These are phyloP conservation scores for Anastrepha ludens DNA, from an alignment of 1,140 invertebrate genomes.

Conservation along the genomic window DNA sequence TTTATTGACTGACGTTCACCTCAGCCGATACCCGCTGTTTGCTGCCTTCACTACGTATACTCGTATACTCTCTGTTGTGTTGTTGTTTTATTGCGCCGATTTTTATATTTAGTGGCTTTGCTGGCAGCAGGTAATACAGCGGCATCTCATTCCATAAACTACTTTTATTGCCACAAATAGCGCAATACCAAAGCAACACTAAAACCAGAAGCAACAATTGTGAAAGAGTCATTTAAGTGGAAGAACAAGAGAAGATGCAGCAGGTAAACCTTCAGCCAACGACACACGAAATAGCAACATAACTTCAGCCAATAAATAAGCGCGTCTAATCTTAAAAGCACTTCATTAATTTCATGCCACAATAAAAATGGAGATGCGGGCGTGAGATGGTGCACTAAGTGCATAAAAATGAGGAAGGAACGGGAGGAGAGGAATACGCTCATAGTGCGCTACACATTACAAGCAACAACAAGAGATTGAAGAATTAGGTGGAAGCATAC, in stretches of 20 bases:
- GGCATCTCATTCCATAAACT: constrained; percentile 37
- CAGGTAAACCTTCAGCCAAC: neutral
- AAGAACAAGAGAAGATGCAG: constrained; percentile 3
- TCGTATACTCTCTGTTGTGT: neutral
- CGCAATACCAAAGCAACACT: neutral
- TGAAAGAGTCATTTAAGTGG: constrained; percentile 21
- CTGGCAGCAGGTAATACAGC: constrained; percentile 27
- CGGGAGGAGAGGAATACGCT: neutral
- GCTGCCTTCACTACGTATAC: neutral
- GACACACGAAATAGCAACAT: constrained; percentile 21
- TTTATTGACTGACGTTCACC: constrained; percentile 34
- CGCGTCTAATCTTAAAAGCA: constrained; percentile 55
- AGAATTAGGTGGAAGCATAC: constrained; percentile 44
- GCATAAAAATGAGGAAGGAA: no score
- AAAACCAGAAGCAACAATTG: constrained; percentile 13
- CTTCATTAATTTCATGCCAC: constrained; percentile 55
- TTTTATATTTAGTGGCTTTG: constrained; percentile 10
- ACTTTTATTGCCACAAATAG: constrained; percentile 28
- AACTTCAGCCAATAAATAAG: constrained; percentile 54
- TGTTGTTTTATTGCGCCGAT: neutral
- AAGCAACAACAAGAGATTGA: neutral
- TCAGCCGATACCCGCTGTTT: neutral
- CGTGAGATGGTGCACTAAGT: neutral
- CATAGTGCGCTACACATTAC: neutral
- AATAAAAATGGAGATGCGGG: constrained; percentile 27